A percentile compares a stretch with the other conserved stretches of the same genome.
phyloP scores from a whole-genome alignment of 2,113 vertebrate species.

The Tichodroma muraria region DNA sequence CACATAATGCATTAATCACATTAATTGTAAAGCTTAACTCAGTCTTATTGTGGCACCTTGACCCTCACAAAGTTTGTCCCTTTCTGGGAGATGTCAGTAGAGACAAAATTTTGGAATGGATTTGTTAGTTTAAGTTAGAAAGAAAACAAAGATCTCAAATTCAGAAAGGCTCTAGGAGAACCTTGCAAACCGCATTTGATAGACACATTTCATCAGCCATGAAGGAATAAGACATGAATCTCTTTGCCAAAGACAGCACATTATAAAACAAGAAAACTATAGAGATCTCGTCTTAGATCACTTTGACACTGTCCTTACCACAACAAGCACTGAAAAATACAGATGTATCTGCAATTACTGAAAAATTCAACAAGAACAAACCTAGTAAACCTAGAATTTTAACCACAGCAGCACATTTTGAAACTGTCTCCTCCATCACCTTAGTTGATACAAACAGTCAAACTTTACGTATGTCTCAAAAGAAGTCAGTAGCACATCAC shows the following conservation, averaged over 20 bases:
- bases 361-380: not conserved
- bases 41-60: not conserved
- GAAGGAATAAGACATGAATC: not conserved
- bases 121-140: not conserved
- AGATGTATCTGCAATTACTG: not conserved
- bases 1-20: not conserved
- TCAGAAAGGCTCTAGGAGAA: not conserved
- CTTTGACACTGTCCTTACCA: not conserved
- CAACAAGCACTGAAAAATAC: not conserved
- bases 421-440: not conserved
- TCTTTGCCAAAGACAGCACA: not conserved
- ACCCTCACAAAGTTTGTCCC: not conserved
- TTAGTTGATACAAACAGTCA: not conserved
- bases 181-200: not conserved
- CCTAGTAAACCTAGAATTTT: not conserved
- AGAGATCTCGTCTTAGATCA: not conserved
- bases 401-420: not conserved
- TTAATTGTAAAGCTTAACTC: not conserved
- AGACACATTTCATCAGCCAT: not conserved
- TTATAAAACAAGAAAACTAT: not conserved
- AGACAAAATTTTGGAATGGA: not conserved
- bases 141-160: not conserved
- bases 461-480: not conserved
- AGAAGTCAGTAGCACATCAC: not conserved
- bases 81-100: not conserved